A percentile compares a stretch with the other conserved stretches of the same genome.
Evolutionary conservation across 2,888 invertebrate species (phyloP).

Genomic region (Eumacrocentrus americanus): DNA sequence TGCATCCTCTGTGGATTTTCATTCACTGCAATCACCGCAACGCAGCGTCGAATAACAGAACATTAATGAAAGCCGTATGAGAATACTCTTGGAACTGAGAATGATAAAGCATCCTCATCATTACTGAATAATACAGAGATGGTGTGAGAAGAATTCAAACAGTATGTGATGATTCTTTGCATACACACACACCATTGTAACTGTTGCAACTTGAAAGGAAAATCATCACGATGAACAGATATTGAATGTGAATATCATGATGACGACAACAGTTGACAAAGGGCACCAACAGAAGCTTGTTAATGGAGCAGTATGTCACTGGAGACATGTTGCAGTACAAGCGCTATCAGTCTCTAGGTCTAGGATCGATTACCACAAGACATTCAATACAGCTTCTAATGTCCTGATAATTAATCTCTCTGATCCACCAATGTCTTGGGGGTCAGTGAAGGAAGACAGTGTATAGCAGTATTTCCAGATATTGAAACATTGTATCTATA

Average conservation of each 20-base stretch:
- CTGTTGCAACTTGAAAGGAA: no score
- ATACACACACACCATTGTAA: no score
- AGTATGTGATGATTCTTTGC: background rate
- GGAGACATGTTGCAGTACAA: background rate
- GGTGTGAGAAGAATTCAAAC: background rate
- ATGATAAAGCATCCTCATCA: slow-evolving; percentile 3
- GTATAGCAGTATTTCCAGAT: no score
- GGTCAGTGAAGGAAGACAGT: no score
- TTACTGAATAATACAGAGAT: slow-evolving; percentile 1
- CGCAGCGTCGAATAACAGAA: slow-evolving; percentile 19
- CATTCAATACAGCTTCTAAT: background rate
- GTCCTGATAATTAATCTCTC: background rate
- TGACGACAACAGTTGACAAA: background rate
- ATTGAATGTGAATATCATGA: background rate
- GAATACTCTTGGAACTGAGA: background rate
- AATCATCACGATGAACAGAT: no score
- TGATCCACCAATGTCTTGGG: background rate
- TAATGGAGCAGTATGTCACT: background rate
- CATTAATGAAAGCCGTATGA: slow-evolving; percentile 31
- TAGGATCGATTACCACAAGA: slow-evolving; percentile 3
- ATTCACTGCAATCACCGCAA: slow-evolving; percentile 7
- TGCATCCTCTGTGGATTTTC: slow-evolving; percentile 10
- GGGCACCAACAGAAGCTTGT: background rate
- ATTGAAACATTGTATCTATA: no score
- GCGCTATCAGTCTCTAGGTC: background rate